Base-by-base conservation (phyloP, 2,797 vertebrate species). In the Chlorospingus semifuscus region DNA sequence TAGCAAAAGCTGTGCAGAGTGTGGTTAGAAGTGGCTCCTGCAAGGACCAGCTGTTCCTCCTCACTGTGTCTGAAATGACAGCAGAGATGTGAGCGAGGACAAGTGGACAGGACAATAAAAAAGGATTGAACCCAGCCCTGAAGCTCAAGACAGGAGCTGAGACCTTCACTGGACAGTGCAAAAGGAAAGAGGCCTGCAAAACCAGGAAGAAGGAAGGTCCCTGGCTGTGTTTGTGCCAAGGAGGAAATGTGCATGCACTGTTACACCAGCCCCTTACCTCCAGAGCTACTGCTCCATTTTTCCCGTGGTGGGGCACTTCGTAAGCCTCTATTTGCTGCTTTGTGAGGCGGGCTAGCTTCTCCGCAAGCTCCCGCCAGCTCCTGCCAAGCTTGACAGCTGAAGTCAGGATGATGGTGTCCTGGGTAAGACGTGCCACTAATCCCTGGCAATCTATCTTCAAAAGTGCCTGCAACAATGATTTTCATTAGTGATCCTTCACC, bases 311-410 rank as follows among this genome's bases (percentile, higher is more conserved):
- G 26, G 99, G 99, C 36, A 96, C 97, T 96, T 99, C 99, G 9
- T 99, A 99, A 9, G 97, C 97, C 26, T 98, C 98, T 2, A 99
- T 99, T 93, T 99, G 99, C 93, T 98, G 97, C 44, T 98, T 98
- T 63, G 99, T 99, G 52, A 99, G 98, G 90, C 98, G 98, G 42
- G 98, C 98, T 29, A 98, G 91, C 94, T 98, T 99, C 95, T 99
- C 99, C 0, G 98, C 99, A 3, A 99, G 98, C 94, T 99, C 99
- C 87, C 98, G 98, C 99, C 99, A 99, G 94, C 97, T 97, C 82
- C 97, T 95, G 22, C 99, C 99, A 52, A 99, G 98, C 93, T 99
- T 99, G 91, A 99, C 99, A 36, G 99, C 99, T 29, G 99, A 98
- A 60, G 99, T 99, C 90, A 99, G 97, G 96, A 99, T 98, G 77